These are phyloP conservation scores for Heliconius melpomene DNA, from an alignment of 1,140 invertebrate genomes.

Conservation along the genomic window DNA sequence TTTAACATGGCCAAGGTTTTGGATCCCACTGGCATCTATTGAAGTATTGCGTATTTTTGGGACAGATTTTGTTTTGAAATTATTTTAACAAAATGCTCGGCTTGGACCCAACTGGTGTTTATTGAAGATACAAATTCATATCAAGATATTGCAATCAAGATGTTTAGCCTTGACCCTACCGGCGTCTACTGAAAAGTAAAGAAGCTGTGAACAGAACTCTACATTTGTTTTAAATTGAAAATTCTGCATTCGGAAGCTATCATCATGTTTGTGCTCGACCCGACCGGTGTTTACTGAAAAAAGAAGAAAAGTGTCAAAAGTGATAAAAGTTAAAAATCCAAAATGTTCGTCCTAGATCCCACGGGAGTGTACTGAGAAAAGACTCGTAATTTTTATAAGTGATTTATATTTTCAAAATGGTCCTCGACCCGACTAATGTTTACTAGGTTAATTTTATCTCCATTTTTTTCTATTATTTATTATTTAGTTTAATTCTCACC, in stretches of 20 bases:
- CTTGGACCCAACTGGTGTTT: slow-evolving; percentile 56
- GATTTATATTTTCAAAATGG: slow-evolving; percentile 49
- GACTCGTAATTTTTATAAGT: slow-evolving; percentile 47
- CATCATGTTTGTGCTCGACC: slow-evolving; percentile 68
- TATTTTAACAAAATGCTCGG: slow-evolving; percentile 46
- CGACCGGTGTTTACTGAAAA: slow-evolving; percentile 68
- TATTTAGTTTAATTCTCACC: slow-evolving; percentile 33
- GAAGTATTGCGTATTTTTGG: slow-evolving; percentile 41
- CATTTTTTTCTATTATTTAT: slow-evolving; percentile 37
- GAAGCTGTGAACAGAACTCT: slow-evolving; percentile 32
- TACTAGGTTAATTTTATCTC: slow-evolving; percentile 57
- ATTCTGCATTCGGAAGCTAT: slow-evolving; percentile 25
- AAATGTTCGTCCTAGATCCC: slow-evolving; percentile 67
- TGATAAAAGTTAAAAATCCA: slow-evolving; percentile 48
- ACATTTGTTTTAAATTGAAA: slow-evolving; percentile 3
- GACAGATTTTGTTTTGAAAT: slow-evolving; percentile 37
- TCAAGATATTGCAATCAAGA: slow-evolving; percentile 44
- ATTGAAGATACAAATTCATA: slow-evolving; percentile 41
- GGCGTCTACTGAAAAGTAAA: slow-evolving; percentile 63
- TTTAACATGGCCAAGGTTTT: slow-evolving; percentile 71
- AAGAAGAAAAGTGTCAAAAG: slow-evolving; percentile 47
- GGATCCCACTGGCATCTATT: slow-evolving; percentile 75
- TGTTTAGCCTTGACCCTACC: slow-evolving; percentile 68
- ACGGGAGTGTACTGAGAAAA: slow-evolving; percentile 66
- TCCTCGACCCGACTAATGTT: slow-evolving; percentile 72